phyloP scores from a whole-genome alignment of 1,140 invertebrate genomes.

The Glossosoma conforme region DNA sequence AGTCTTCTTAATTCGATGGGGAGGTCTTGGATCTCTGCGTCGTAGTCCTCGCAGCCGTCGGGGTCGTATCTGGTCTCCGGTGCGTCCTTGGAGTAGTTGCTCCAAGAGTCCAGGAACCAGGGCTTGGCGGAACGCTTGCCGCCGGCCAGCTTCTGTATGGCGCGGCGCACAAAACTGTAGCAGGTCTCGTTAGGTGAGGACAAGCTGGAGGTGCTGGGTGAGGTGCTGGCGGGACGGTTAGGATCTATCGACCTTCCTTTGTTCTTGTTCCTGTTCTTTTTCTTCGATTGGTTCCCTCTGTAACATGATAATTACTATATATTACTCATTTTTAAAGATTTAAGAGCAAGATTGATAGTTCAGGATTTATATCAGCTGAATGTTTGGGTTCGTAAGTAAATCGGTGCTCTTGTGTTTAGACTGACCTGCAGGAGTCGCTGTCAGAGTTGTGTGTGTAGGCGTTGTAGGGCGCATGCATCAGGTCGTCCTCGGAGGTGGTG shows the following conservation, averaged over 20 bases:
- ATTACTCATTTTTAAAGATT: neutral
- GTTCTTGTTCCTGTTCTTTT: conserved; percentile 49
- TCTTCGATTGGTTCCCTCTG: conserved; percentile 41
- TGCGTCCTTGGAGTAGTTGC: conserved; percentile 53
- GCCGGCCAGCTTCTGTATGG: conserved; percentile 80
- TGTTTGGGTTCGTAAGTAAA: neutral
- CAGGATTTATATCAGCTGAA: neutral
- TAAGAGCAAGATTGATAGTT: neutral
- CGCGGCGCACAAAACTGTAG: conserved; percentile 86
- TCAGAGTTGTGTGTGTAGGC: conserved; percentile 63
- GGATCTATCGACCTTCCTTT: conserved; percentile 38
- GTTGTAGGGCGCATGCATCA: conserved; percentile 53
- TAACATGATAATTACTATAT: conserved; percentile 17
- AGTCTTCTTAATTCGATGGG: conserved; percentile 85
- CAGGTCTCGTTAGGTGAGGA: conserved; percentile 90
- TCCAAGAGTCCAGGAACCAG: conserved; percentile 79
- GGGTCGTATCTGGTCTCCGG: conserved; percentile 46
- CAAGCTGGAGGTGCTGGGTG: conserved; percentile 76
- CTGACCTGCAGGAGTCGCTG: conserved; percentile 45
- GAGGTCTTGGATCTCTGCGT: conserved; percentile 64
- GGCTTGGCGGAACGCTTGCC: conserved; percentile 59
- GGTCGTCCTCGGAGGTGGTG: conserved; percentile 55
- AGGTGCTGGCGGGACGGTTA: conserved; percentile 51
- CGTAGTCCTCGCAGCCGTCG: conserved; percentile 54
- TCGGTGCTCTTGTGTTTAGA: neutral